These are phyloP conservation scores for Hyperoplus immaculatus DNA, from an alignment of 2,797 vertebrate genomes.

Conservation along the genomic window DNA sequence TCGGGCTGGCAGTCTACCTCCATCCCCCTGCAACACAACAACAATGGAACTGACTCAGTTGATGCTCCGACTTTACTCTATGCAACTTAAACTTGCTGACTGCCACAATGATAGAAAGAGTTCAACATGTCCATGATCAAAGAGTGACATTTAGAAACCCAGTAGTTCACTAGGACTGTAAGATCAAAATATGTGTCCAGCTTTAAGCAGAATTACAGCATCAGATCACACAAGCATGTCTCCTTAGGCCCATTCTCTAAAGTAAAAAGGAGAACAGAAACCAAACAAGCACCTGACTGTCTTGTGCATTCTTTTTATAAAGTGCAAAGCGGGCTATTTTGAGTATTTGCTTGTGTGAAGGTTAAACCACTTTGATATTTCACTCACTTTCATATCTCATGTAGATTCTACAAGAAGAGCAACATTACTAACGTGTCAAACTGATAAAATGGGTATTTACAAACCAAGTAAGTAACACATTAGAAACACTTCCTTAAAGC, in stretches of 20 bases:
- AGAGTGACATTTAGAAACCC: slow-evolving; percentile 4
- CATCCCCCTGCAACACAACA: slow-evolving; percentile 82
- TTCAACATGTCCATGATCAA: background rate
- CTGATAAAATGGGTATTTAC: background rate
- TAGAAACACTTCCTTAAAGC: background rate
- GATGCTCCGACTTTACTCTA: background rate
- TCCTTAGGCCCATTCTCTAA: background rate
- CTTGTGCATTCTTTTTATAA: background rate
- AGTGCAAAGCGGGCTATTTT: background rate
- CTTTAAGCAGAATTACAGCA: background rate
- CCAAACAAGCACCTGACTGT: background rate
- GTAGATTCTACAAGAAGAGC: background rate
- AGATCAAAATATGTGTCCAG: background rate
- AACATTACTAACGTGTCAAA: background rate
- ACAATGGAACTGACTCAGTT: slow-evolving; percentile 1
- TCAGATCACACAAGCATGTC: background rate
- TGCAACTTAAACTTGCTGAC: background rate
- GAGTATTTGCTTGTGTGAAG: background rate
- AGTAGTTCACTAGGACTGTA: background rate
- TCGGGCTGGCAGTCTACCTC: slow-evolving; percentile 91
- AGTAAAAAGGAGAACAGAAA: slow-evolving; percentile 47
- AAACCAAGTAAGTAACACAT: background rate
- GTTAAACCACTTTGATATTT: background rate
- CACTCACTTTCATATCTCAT: background rate
- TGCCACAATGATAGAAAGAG: background rate